Base-by-base conservation (phyloP, 2,888 invertebrate species). In the Tridacna gigas region DNA sequence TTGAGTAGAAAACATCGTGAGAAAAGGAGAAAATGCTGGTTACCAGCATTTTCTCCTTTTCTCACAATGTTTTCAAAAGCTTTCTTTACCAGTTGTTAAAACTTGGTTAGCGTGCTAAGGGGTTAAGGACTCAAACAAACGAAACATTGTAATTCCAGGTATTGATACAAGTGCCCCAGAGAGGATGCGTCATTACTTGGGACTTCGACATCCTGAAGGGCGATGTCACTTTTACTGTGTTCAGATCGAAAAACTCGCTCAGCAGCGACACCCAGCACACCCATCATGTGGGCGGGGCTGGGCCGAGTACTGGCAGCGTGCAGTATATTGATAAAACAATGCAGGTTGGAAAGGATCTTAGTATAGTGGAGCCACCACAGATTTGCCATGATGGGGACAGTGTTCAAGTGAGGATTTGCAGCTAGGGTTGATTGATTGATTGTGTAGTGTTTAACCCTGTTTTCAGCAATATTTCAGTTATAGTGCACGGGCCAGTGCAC, bases 151-250 rank as follows among this genome's bases (percentile, higher is more conserved):
- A 20, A n/a, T 79, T 89, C 45, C 89, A 95, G 95, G 95, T 95
- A 47, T 89, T 97, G 86, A 96, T 99, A 77, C 96, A 96, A 74
- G 97, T 97, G 90, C 96, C 97, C 79, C 98, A 98, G 95, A 96
- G 97, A 20, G 98, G 98, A 90, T 97, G 97, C 94, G 98, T 99
- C 83, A 96, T 99, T 67, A 98, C 98, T 37, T 99, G 98, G 98
- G 99, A 99, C 95, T 99, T 98, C 95, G 98, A 99, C 95, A 97
- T 98, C 77, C 96, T 98, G 94, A 97, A 98, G 37, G 97, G 97
- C 93, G 97, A 98, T 95, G 96, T 98, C 90, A 96, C 97, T 86
- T 99, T 98, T 95, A 97, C 97, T 12, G 97, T 98, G 71, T 96
- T 96, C 83, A 95, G 95, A 18, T 92, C 92, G 85, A 92, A 93